phyloP scores from a whole-genome alignment of 2,888 invertebrate genomes.

The Agrilus mali region DNA sequence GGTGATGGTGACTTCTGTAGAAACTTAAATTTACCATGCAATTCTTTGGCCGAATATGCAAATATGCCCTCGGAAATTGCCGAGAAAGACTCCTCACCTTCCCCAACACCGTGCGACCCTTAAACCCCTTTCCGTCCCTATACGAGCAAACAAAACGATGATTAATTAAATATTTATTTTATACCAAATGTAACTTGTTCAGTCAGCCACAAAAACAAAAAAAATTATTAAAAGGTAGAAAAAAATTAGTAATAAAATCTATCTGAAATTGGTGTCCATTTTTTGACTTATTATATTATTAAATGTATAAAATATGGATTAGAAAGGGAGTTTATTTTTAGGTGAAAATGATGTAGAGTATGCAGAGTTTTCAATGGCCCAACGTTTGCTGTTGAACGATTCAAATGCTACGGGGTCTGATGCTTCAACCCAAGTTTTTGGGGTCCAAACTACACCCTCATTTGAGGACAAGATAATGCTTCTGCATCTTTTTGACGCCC shows the following conservation, averaged over 20 bases:
- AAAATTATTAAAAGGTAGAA: not conserved
- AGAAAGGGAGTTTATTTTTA: conserved; percentile 14
- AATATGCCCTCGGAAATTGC: conserved; percentile 13
- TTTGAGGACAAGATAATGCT: conserved; percentile 46
- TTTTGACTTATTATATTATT: not conserved
- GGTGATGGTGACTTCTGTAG: conserved; percentile 22
- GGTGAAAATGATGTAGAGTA: conserved; percentile 60
- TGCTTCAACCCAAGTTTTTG: conserved; percentile 15
- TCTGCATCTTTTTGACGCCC: conserved; percentile 42
- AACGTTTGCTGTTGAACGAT: conserved; percentile 29
- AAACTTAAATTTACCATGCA: conserved; percentile 16
- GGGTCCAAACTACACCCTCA: conserved; percentile 11
- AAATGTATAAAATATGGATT: not conserved
- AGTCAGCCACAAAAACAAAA: not conserved
- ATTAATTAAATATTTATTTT: conserved; percentile 1
- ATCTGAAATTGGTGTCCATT: not conserved
- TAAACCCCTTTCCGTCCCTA: conserved; percentile 2
- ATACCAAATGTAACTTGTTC: not conserved
- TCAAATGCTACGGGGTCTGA: conserved; percentile 17
- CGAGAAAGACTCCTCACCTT: conserved; percentile 24
- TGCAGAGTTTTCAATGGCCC: conserved; percentile 41
- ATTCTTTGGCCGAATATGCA: conserved; percentile 18
- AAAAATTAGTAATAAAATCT: not conserved
- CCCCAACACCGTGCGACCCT: conserved; percentile 10
- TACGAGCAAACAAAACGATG: not conserved